Evolutionary conservation across 1,140 invertebrate species (phyloP), one percentile per base, ranked within the genome.

Genomic region (Zaprionus lachaisei): DNA sequence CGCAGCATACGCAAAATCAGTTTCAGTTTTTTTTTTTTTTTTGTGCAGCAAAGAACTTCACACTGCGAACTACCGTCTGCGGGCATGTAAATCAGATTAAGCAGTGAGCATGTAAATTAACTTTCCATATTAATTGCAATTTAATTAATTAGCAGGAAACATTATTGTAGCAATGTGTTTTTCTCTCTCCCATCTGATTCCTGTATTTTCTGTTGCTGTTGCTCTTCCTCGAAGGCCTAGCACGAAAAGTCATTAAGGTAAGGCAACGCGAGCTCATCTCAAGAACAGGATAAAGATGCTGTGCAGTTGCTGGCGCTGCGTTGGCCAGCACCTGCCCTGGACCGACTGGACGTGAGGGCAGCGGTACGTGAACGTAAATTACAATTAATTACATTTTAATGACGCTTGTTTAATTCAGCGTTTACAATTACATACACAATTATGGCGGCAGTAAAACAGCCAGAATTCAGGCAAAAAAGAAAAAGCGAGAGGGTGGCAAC

Each of bases 331-430:
- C 83, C 80, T 89, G 26, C 83, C 81, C 84, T 26, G 24, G 24
- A 26, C 24, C 5, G n/a, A 54, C 65, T 51, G 71, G 69, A 87
- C 80, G 83, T 61, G 83, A 66, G 75, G 67, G 73, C 77, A 77
- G 49, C 55, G 77, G 63, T 55, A 83, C 79, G 79, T 77, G 57
- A 80, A 91, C 83, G 87, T 91, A 91, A 91, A 91, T 91, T 91
- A 91, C 87, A 91, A 91, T 91, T 91, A 91, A 91, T 91, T 91
- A 91, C 87, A 91, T 91, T 91, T 91, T 91, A 91, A 91, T 91
- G 87, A 91, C 87, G 87, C 87, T 91, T 91, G 87, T 91, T 91
- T 91, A 91, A 91, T 91, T 91, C 83, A 91, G 81, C 87, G 87
- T 91, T 90, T 91, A 90, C 85, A 90, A 90, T 90, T 90, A 91